phyloP scores from a whole-genome alignment of 2,113 vertebrate species.

The Cottus gobio region DNA sequence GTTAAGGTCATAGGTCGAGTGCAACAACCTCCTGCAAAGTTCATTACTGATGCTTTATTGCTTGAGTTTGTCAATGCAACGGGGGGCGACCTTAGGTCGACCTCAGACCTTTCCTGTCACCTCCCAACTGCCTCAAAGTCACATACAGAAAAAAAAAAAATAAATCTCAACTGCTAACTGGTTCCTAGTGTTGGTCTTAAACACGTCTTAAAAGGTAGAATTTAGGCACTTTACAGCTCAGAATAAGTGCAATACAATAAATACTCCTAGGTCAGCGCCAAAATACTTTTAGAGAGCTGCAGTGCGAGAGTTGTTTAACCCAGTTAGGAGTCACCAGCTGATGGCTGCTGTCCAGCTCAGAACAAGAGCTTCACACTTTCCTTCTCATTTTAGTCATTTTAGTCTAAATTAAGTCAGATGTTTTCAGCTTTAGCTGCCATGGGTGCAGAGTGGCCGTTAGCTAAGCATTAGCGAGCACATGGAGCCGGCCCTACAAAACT shows the following conservation, averaged over 20 bases:
- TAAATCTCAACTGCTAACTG: background rate
- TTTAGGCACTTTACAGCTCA: background rate
- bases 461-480: too few relatives aligned
- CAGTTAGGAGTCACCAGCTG: background rate
- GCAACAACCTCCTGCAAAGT: slow-evolving; percentile 67
- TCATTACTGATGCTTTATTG: slow-evolving; percentile 65
- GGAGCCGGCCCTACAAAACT: too few relatives aligned
- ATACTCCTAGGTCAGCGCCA: too few relatives aligned
- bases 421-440: too few relatives aligned
- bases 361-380: too few relatives aligned
- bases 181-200: background rate
- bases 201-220: background rate
- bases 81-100: slow-evolving; percentile 29
- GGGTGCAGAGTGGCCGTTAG: too few relatives aligned
- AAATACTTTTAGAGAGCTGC: background rate
- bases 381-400: too few relatives aligned
- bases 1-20: slow-evolving; percentile 50
- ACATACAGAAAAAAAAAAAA: slow-evolving; percentile 35
- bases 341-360: too few relatives aligned
- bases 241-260: background rate
- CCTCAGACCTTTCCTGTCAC: slow-evolving; percentile 35
- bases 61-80: background rate
- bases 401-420: too few relatives aligned
- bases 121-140: slow-evolving; percentile 24
- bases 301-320: background rate